Percentiles rank a stretch among this genome's conserved stretches.
These are phyloP conservation scores for Nasonovia ribisnigri DNA, from an alignment of 2,888 invertebrate genomes.

Conservation along the genomic window DNA sequence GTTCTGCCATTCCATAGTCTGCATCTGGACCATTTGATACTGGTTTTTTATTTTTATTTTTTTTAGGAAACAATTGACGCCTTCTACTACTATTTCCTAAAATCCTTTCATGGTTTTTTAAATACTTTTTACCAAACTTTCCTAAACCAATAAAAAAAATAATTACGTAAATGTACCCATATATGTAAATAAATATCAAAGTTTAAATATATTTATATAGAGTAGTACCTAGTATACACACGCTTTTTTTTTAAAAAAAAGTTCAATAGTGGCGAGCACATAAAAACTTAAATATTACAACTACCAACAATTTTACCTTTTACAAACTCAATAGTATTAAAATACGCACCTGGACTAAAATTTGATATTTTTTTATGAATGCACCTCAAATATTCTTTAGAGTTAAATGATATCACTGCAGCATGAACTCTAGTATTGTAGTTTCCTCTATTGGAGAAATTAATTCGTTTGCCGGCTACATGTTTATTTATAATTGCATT, in stretches of 20 bases:
- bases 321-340: too few species aligned
- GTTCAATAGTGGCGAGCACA: too few species aligned
- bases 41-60: neutral
- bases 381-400: neutral
- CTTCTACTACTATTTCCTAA: neutral
- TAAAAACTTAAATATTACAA: too few species aligned
- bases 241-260: too few species aligned
- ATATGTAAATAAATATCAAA: too few species aligned
- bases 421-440: constrained; percentile 40
- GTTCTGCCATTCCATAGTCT: constrained; percentile 13
- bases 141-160: neutral
- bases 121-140: constrained; percentile 12
- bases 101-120: neutral
- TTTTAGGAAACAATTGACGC: neutral
- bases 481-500: constrained; percentile 29
- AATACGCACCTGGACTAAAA: neutral
- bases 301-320: too few species aligned
- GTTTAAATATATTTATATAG: too few species aligned
- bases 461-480: constrained; percentile 9
- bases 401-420: constrained; percentile 22
- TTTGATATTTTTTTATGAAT: constrained; percentile 4
- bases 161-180: neutral
- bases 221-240: too few species aligned
- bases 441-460: constrained; percentile 16
- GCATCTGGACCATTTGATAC: neutral